phyloP scores from a whole-genome alignment of 30 jellyfish, hydroid and myxozoan species.

The Aurelia aurita complex sp. Pacific region DNA sequence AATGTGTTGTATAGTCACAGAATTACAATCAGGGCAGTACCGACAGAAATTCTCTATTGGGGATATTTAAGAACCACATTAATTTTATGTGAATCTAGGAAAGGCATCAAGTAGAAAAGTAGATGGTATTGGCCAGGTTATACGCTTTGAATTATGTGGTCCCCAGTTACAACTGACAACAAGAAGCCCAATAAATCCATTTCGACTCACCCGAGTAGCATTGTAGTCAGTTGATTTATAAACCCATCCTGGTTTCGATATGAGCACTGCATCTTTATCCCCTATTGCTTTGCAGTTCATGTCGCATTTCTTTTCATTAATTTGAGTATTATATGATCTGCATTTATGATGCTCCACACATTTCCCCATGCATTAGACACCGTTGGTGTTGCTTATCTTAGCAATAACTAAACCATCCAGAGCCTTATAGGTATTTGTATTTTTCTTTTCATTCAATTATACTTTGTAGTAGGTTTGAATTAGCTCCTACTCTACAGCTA shows the following conservation, averaged over 20 bases:
- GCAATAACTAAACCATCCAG: neutral
- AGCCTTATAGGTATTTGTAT: neutral
- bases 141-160: too few species aligned
- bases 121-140: too few species aligned
- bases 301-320: neutral
- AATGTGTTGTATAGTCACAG: too few species aligned
- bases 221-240: constrained; percentile 10
- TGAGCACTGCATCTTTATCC: neutral
- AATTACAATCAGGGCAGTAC: too few species aligned
- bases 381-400: neutral
- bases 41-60: too few species aligned
- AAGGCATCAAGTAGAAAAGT: too few species aligned
- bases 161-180: too few species aligned
- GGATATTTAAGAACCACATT: too few species aligned
- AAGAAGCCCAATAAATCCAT: neutral
- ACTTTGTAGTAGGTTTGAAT: neutral
- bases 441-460: neutral
- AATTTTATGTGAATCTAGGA: too few species aligned
- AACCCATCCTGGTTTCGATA: neutral
- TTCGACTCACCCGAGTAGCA: neutral
- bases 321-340: neutral
- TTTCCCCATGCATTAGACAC: neutral
- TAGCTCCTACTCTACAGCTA: too few species aligned
- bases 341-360: constrained; percentile 4
- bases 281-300: neutral